These are phyloP conservation scores for Augochlora pura DNA, from an alignment of 1,140 invertebrate genomes.

Conservation along the genomic window DNA sequence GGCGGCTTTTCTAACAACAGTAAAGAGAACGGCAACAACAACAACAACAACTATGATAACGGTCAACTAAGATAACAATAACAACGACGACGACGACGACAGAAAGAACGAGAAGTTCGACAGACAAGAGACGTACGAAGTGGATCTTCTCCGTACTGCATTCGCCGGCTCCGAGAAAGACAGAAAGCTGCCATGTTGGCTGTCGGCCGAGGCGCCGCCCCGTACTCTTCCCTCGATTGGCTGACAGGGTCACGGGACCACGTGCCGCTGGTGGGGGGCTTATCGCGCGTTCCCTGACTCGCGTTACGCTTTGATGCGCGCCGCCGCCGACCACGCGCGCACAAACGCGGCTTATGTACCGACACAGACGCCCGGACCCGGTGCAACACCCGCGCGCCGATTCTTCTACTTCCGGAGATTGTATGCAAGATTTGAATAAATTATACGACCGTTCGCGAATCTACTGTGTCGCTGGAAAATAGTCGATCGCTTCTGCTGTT, in stretches of 20 bases:
- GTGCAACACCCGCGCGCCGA: not conserved
- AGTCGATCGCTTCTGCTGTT: too few relatives aligned
- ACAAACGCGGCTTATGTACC: not conserved
- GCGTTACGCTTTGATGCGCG: conserved; percentile 12
- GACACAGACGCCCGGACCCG: not conserved
- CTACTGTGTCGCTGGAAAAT: too few relatives aligned
- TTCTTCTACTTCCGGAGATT: not conserved
- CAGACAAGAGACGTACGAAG: conserved; percentile 52
- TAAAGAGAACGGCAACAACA: not conserved
- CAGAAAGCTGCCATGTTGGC: conserved; percentile 73
- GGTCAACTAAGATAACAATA: too few relatives aligned
- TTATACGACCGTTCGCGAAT: not conserved
- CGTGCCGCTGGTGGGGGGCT: conserved; percentile 37
- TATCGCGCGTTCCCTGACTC: conserved; percentile 40
- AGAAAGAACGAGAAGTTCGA: conserved; percentile 48
- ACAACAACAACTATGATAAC: not conserved
- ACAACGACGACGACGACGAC: conserved; percentile 46
- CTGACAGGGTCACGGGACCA: conserved; percentile 47
- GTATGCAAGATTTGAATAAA: not conserved
- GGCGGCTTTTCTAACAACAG: not conserved
- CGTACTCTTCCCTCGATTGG: conserved; percentile 69
- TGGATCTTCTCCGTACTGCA: conserved; percentile 62
- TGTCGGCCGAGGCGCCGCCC: conserved; percentile 73
- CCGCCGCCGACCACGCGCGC: not conserved
- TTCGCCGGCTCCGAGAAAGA: conserved; percentile 60